Evolutionary conservation across 2,113 vertebrate genomes (phyloP), one percentile per base, ranked within the genome.

Genomic region (Cettia cetti): DNA sequence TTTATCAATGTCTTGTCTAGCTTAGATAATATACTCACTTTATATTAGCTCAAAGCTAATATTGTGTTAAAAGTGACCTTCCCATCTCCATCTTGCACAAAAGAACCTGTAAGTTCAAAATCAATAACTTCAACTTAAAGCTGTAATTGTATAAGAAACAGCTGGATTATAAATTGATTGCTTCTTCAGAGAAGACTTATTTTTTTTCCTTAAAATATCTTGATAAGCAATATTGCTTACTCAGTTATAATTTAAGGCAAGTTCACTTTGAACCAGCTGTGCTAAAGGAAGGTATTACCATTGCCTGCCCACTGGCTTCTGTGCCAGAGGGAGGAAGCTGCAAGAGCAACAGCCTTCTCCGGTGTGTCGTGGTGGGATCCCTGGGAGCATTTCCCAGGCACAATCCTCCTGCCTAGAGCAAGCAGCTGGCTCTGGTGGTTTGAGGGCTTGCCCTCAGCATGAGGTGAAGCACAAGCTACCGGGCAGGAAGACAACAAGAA

Each of bases 341-440:
- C 61, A 47, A 15, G 57, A 53, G 54, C 6, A 33, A 47, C 68
- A 78, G 52, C 37, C 33, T 44, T 60, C 71, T 44, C 59, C 0
- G 1, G 30, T 52, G 50, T 18, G 14, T 30, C 0, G 0, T n/a
- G 59, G 64, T 1, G 19, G 79, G 54, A 93, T 89, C 80, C 84
- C 87, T 27, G 72, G 3, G 61, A 95, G 86, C 61, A 5, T 63
- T 92, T 87, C 81, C 86, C 88, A 90, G 80, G 89, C 64, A 42
- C 30, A 20, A 13, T 74, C 76, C 19, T 15, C 52, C 59, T 2
- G 54, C 94, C 86, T 81, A 10, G 52, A 92, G 86, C 82, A 77
- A 89, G 71, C 90, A 97, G 82, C 79, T 94, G 92, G 72, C 79
- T 83, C 71, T 28, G 52, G 89, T 47, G 57, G 76, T 89, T 86